Conservation (phyloP, 2,113 vertebrate species). For the Sitta europaea region DNA sequence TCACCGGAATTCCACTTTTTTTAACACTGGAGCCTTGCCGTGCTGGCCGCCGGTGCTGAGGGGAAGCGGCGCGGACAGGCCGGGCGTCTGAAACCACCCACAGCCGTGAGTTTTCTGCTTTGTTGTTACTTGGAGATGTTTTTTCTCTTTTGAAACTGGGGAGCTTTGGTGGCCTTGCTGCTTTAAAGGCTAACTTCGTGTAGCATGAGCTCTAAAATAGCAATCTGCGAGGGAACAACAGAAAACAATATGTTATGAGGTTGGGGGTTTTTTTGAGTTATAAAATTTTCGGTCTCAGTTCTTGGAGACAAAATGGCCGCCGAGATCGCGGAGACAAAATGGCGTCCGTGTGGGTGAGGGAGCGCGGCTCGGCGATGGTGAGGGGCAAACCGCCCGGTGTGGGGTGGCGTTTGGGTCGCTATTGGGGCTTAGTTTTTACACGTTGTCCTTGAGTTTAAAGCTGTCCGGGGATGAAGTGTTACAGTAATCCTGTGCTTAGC, state of each 20-base stretch:
- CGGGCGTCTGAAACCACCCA: rapidly evolving
- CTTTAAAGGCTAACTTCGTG: background rate
- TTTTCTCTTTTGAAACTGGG: rapidly evolving
- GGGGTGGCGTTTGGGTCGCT: rapidly evolving
- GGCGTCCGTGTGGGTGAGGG: rapidly evolving
- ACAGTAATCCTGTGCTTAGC: background rate
- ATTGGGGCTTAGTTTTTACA: rapidly evolving
- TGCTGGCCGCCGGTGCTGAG: rapidly evolving
- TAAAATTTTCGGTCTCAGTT: rapidly evolving
- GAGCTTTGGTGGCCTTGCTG: background rate
- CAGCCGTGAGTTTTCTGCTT: rapidly evolving
- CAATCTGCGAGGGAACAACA: rapidly evolving
- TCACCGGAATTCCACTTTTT: background rate
- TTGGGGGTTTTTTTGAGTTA: background rate
- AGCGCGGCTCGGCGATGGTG: rapidly evolving
- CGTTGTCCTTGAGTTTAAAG: rapidly evolving
- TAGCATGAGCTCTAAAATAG: background rate
- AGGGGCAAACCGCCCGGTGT: rapidly evolving
- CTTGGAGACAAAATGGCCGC: rapidly evolving
- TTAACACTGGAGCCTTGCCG: rapidly evolving
- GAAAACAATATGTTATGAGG: rapidly evolving
- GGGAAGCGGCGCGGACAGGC: rapidly evolving
- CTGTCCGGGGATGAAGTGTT: background rate
- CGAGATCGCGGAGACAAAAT: rapidly evolving
- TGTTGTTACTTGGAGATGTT: rapidly evolving